phyloP scores from a whole-genome alignment of 2,888 invertebrate species.

The Synergus japonicus region DNA sequence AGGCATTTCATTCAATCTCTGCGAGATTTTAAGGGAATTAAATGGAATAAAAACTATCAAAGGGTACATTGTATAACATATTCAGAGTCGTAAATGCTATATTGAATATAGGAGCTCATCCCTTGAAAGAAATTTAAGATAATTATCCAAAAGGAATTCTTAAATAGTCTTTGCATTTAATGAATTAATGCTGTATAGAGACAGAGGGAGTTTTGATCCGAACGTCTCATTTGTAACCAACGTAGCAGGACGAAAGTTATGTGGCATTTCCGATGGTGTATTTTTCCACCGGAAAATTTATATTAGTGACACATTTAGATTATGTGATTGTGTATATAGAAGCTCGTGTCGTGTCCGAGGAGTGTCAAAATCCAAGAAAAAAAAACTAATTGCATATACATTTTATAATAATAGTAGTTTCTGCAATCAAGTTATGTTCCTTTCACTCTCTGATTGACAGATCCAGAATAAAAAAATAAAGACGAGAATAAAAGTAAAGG shows the following conservation, averaged over 20 bases:
- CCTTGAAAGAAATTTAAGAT: background rate
- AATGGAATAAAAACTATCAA: too few relatives aligned
- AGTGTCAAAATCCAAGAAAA: background rate
- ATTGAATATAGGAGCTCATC: background rate
- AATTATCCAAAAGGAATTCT: background rate
- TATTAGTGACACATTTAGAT: background rate
- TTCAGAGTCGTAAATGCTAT: background rate
- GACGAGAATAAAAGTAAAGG: background rate
- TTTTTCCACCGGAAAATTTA: background rate
- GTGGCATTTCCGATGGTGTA: background rate
- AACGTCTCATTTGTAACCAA: background rate
- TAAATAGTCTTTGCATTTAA: background rate
- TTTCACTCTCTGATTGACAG: constrained; percentile 39
- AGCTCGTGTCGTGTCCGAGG: background rate
- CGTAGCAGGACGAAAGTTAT: background rate
- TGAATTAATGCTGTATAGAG: background rate
- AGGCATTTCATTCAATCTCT: too few relatives aligned
- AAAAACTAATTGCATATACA: background rate
- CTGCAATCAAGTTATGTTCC: constrained; percentile 3
- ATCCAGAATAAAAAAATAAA: constrained; percentile 13
- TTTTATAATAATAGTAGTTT: constrained; percentile 17
- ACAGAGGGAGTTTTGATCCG: background rate
- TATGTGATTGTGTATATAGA: background rate
- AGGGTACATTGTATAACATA: too few relatives aligned
- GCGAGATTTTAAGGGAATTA: too few relatives aligned